These are phyloP conservation scores for Aleiodes sp. DNA, from an alignment of 1,140 invertebrate genomes.

Conservation along the genomic window DNA sequence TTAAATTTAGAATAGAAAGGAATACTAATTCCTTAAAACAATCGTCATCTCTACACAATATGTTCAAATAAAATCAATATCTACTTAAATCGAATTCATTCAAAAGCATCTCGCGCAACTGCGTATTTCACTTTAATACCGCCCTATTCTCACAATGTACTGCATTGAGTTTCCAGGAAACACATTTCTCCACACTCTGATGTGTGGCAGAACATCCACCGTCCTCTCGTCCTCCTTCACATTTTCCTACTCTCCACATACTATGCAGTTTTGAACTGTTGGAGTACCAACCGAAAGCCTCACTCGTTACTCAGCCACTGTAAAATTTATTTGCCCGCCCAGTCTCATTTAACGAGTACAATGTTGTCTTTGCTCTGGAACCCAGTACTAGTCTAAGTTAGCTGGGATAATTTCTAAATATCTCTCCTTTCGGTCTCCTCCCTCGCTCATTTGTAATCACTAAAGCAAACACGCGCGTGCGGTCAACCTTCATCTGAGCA, in stretches of 20 bases:
- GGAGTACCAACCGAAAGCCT: conserved; percentile 25
- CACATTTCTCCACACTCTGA: neutral
- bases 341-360: conserved; percentile 31
- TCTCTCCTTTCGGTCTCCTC: too few species aligned
- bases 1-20: too few species aligned
- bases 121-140: conserved; percentile 11
- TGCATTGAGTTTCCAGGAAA: neutral
- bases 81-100: conserved; percentile 1
- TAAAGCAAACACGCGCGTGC: too few species aligned
- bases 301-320: conserved; percentile 30
- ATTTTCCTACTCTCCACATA: neutral
- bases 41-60: neutral
- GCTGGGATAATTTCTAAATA: conserved; percentile 20
- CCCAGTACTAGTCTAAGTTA: neutral
- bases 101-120: neutral
- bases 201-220: conserved; percentile 7
- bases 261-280: neutral
- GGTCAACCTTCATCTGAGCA: too few species aligned
- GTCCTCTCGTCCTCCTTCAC: neutral
- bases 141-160: neutral
- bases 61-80: conserved; percentile 15
- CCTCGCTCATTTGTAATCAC: too few species aligned
- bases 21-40: neutral
- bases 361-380: conserved; percentile 31
- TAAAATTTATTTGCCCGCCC: conserved; percentile 32